phyloP scores from a whole-genome alignment of 2,113 vertebrate species.

The Heloderma charlesbogerti region DNA sequence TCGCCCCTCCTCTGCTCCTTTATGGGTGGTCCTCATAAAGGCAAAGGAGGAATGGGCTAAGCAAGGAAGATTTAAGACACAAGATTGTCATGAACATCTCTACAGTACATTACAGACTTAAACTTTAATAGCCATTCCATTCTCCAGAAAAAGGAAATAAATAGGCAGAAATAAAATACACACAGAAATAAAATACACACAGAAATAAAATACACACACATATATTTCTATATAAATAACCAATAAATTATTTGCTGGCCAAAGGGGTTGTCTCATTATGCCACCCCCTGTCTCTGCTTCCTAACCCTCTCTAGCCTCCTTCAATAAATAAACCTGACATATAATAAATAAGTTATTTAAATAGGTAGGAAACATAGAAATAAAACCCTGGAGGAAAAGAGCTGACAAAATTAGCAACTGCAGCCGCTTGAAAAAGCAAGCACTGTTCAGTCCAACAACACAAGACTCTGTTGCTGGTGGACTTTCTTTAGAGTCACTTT shows the following conservation, averaged over 20 bases:
- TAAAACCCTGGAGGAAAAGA: not conserved
- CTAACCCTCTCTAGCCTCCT: not conserved
- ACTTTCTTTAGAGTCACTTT: not conserved
- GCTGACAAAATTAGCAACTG: not conserved
- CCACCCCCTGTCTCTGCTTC: not conserved
- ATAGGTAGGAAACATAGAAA: conserved; percentile 18
- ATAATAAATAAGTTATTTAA: conserved; percentile 35
- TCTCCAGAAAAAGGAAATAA: not conserved
- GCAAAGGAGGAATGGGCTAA: not conserved
- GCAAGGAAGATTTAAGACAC: not conserved
- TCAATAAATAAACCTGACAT: conserved; percentile 28
- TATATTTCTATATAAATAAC: not conserved
- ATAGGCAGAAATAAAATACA: not conserved
- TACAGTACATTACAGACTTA: not conserved
- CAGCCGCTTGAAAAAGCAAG: not conserved
- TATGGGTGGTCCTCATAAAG: not conserved
- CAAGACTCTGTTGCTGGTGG: not conserved
- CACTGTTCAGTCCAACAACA: not conserved
- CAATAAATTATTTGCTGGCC: conserved; percentile 25
- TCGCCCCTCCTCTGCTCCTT: not conserved
- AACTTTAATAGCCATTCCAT: not conserved
- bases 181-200: not conserved
- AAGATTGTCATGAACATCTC: not conserved
- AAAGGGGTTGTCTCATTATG: not conserved
- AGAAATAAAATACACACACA: not conserved